Conservation (phyloP, 2,888 invertebrate species). For the Eupithecia abbreviata region DNA sequence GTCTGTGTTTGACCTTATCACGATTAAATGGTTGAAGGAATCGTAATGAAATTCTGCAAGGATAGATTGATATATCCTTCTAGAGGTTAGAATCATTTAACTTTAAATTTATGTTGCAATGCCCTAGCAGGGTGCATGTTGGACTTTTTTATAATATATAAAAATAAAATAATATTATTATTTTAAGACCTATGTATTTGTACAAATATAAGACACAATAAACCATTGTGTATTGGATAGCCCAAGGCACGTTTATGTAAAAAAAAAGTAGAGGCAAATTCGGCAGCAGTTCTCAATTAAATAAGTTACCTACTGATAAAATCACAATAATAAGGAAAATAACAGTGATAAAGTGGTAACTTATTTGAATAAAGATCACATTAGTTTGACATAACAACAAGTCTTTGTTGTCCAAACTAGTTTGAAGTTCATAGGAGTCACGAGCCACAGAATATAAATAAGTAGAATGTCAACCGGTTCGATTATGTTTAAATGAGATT, state of each 20-base stretch:
- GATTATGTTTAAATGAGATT: conserved; percentile 32
- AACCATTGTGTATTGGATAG: no score
- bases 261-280: not conserved
- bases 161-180: no score
- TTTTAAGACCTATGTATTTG: no score
- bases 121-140: no score
- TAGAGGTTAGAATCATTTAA: no score
- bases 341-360: conserved; percentile 13
- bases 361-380: conserved; percentile 25
- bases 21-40: not conserved
- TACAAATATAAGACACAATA: no score
- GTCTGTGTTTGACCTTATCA: not conserved
- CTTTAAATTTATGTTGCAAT: no score
- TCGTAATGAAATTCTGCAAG: not conserved
- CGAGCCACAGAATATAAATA: conserved; percentile 13
- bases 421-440: conserved; percentile 14
- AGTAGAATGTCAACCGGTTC: conserved; percentile 36
- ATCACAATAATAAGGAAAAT: conserved; percentile 17
- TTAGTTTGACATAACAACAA: conserved; percentile 22
- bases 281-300: not conserved
- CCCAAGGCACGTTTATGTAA: not conserved
- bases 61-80: not conserved
- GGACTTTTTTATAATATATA: no score
- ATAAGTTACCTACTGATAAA: not conserved
- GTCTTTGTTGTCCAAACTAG: conserved; percentile 36